Evolutionary conservation across 2,797 vertebrate species (phyloP).

Genomic region (Perodicticus potto): DNA sequence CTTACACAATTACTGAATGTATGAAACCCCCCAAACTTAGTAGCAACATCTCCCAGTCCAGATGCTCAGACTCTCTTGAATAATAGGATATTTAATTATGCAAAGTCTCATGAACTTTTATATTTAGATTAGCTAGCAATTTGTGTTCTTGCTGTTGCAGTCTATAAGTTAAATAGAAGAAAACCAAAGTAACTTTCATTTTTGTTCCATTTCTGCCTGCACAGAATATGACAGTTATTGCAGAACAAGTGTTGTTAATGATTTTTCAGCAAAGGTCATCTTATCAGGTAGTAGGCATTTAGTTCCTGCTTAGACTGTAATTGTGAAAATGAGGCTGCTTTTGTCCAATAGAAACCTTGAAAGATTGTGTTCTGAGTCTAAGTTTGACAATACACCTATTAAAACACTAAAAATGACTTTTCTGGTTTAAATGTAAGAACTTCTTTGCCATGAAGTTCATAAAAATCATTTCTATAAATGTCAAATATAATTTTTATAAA

Average conservation of each 20-base stretch:
- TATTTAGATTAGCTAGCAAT: neutral
- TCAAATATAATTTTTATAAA: neutral
- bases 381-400: neutral
- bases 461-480: neutral
- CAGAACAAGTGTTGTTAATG: neutral
- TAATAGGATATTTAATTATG: neutral
- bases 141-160: neutral
- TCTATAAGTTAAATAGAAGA: neutral
- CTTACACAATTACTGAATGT: neutral
- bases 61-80: neutral
- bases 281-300: neutral
- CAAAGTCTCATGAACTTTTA: neutral
- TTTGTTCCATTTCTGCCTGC: constrained; percentile 27
- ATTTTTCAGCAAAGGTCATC: constrained; percentile 20
- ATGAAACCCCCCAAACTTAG: neutral
- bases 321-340: neutral
- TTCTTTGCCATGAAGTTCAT: neutral
- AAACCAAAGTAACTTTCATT: constrained; percentile 33
- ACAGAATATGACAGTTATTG: neutral
- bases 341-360: neutral
- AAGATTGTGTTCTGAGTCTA: neutral
- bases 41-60: neutral
- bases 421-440: constrained; percentile 5
- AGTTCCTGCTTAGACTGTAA: neutral
- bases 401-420: constrained; percentile 21